Conservation (phyloP, 2,797 vertebrate species). For the Cyclopterus lumpus region DNA sequence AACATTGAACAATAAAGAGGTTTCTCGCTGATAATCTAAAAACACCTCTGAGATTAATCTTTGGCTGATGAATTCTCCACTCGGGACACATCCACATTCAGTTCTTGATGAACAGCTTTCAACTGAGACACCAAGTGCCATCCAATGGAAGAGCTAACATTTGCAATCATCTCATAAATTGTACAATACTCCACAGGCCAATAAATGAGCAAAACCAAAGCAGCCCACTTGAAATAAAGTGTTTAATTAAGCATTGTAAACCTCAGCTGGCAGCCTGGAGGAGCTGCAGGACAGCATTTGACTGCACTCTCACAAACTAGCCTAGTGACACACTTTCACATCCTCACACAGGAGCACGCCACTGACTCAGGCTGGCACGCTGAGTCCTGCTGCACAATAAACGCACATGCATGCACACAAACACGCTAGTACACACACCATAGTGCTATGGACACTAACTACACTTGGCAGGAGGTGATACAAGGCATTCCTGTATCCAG, state of each 20-base stretch:
- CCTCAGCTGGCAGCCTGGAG: slow-evolving; percentile 76
- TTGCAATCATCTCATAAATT: slow-evolving; percentile 67
- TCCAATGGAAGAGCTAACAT: slow-evolving; percentile 59
- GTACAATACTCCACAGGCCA: slow-evolving; percentile 62
- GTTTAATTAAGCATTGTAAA: slow-evolving; percentile 83
- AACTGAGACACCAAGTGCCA: slow-evolving; percentile 33
- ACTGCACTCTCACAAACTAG: slow-evolving; percentile 72
- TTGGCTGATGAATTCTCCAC: not conserved
- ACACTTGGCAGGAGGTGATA: slow-evolving; percentile 47
- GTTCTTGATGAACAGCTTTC: slow-evolving; percentile 40
- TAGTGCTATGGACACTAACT: slow-evolving; percentile 30
- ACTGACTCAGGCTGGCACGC: slow-evolving; percentile 64
- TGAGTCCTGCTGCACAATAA: slow-evolving; percentile 47
- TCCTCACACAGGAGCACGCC: slow-evolving; percentile 62
- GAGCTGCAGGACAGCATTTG: slow-evolving; percentile 64
- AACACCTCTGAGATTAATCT: slow-evolving; percentile 15
- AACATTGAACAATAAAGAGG: not conserved
- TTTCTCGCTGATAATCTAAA: not conserved
- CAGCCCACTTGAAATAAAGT: slow-evolving; percentile 76
- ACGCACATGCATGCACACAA: slow-evolving; percentile 24
- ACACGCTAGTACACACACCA: slow-evolving; percentile 21
- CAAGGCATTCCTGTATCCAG: slow-evolving; percentile 51
- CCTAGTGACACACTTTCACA: slow-evolving; percentile 83
- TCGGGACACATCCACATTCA: slow-evolving; percentile 16
- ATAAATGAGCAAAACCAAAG: slow-evolving; percentile 69